Percentiles rank a stretch among this genome's conserved stretches.
phyloP scores from a whole-genome alignment of 2,113 vertebrate species.

The Anoplopoma fimbria region DNA sequence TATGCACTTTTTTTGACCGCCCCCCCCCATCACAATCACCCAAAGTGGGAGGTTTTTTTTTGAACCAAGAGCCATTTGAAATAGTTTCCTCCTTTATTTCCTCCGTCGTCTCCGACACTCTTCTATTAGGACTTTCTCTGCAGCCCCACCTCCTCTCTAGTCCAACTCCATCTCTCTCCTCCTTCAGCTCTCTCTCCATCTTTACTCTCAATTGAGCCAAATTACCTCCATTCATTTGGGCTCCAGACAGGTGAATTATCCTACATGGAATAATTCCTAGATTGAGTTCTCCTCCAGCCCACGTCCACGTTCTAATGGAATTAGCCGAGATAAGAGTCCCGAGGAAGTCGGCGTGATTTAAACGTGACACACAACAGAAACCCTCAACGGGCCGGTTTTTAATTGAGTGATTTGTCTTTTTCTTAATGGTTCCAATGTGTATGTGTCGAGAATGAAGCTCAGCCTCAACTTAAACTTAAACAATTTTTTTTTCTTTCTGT shows the following conservation, averaged over 20 bases:
- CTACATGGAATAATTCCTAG: conserved; percentile 87
- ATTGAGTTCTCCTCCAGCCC: conserved; percentile 84
- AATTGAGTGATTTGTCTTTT: conserved; percentile 95
- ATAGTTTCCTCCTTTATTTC: conserved; percentile 30
- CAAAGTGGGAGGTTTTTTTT: too few relatives aligned
- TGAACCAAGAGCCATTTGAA: conserved; percentile 53
- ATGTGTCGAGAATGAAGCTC: conserved; percentile 89
- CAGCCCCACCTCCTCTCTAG: conserved; percentile 60
- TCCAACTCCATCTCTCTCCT: conserved; percentile 6
- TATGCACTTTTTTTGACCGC: neutral
- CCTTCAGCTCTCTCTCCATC: conserved; percentile 5
- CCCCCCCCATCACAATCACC: too few relatives aligned
- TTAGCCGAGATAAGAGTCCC: conserved; percentile 74
- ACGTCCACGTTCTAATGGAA: conserved; percentile 84
- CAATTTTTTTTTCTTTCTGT: neutral
- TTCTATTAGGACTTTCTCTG: conserved; percentile 36
- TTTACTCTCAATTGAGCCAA: conserved; percentile 85
- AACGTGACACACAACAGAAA: conserved; percentile 85
- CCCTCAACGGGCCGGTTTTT: conserved; percentile 84
- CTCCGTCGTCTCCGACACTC: neutral
- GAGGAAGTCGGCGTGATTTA: conserved; percentile 87
- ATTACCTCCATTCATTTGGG: conserved; percentile 92
- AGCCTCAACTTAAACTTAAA: conserved; percentile 72
- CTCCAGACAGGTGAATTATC: conserved; percentile 90
- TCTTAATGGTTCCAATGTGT: conserved; percentile 86